Evolutionary conservation across 2,888 invertebrate genomes (phyloP), one percentile per base, ranked within the genome.

Genomic region (Myathropa florea): DNA sequence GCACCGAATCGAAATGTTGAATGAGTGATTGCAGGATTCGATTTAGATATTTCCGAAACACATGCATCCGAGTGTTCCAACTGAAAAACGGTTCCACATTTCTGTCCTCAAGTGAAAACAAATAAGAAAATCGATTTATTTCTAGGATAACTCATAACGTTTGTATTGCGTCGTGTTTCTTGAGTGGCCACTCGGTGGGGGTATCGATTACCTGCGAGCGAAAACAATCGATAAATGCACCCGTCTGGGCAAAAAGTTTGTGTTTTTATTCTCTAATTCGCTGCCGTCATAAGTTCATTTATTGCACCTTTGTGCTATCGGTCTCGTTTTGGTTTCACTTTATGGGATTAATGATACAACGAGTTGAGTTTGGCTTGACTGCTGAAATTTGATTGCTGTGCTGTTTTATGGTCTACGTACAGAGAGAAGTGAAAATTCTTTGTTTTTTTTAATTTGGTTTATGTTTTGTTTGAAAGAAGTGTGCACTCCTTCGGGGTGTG

Each of bases 321-420:
- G 53, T 72, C 33, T 53, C 77, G 60, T 77, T 78, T 82, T 70
- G 68, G 72, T 77, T 78, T 82, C 77, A 55, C 77, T 82, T 68
- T 77, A 81, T 77, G n/a, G 68, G 82, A 81, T 82, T 85, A 85
- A 59, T 72, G 77, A 77, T 55, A 70, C 59, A 85, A 81, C 76
- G 55, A 53, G 67, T 26, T 36, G 55, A 71, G 39, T 59, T 4
- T 61, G 68, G 30, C 60, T 61, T 61, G 60, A 60, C 23, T 53
- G 24, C 24, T 30, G 59, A 59, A 28, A 60, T 68, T 61, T 55
- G 33, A 36, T 30, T 26, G n/a, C 4, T 59, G n/a, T 14, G 59
- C 24, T 26, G 1, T 59, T 59, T 59, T 60, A 18, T 46, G 46
- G 7, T 46, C 46, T 46, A 18, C 4, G 18, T n/a, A 18, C n/a